Conservation (phyloP, 2,888 invertebrate genomes). For the Sisyra terminalis region DNA sequence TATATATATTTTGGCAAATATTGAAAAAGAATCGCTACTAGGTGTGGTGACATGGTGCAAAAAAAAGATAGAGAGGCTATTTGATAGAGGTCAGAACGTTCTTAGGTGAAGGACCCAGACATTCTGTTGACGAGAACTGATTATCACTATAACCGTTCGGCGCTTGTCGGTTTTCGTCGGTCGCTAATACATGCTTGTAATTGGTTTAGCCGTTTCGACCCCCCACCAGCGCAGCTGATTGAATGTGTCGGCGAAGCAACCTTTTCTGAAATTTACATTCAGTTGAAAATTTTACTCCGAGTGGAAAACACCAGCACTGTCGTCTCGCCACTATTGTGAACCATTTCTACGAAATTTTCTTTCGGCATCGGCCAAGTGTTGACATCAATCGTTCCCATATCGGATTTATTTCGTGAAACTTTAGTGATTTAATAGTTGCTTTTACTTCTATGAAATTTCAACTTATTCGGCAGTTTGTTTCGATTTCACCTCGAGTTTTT, state of each 20-base stretch:
- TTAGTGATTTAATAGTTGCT: too few relatives aligned
- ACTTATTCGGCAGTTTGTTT: too few relatives aligned
- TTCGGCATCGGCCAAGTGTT: too few relatives aligned
- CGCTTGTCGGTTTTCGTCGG: constrained; percentile 3
- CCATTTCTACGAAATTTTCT: too few relatives aligned
- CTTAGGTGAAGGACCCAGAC: constrained; percentile 32
- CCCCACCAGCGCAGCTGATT: constrained; percentile 1
- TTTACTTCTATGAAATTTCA: too few relatives aligned
- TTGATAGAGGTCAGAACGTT: constrained; percentile 7
- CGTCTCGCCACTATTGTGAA: too few relatives aligned
- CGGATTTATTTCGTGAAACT: too few relatives aligned
- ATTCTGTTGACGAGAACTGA: constrained; percentile 14
- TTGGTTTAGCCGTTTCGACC: constrained; percentile 5
- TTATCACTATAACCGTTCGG: constrained; percentile 2
- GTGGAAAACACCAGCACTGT: too few relatives aligned
- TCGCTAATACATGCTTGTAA: not conserved
- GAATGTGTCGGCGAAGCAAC: not conserved
- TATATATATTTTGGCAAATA: constrained; percentile 5
- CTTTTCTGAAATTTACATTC: too few relatives aligned
- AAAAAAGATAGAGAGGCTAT: constrained; percentile 1
- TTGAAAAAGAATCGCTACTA: not conserved
- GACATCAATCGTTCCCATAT: too few relatives aligned
- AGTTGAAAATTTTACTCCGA: too few relatives aligned
- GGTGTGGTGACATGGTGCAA: not conserved
- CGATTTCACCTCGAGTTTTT: too few relatives aligned